Evolutionary conservation across 2,113 vertebrate species (phyloP), one percentile per base, ranked within the genome.

Genomic region (Entelurus aequoreus): DNA sequence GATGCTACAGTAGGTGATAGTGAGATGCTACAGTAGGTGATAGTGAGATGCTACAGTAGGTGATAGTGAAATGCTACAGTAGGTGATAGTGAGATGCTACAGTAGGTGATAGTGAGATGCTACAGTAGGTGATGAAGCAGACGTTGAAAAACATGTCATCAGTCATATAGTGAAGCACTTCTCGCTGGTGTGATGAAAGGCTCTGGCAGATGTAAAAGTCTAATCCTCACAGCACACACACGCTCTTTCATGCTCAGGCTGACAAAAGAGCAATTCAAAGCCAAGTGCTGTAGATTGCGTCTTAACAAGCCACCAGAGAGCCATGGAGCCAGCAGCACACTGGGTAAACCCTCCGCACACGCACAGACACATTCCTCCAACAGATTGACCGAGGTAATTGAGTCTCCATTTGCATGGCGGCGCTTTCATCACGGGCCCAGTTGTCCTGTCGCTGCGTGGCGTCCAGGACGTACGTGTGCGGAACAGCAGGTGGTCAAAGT

Each of bases 221-320:
- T 61, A 54, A 80, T 69, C 65, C 71, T 63, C 74, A 53, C 66
- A 52, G 11, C 61, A 38, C 62, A 38, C 59, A 47, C 71, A 49
- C 64, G 49, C 16, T 40, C 63, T 71, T 55, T 65, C 66, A 68
- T 54, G 51, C 53, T 19, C 58, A 48, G 50, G 67, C 77, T 93
- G 91, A 92, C 92, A 90, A 88, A 92, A 93, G 92, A 92, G 91
- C 93, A 94, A 95, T 94, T 95, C 93, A 94, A 93, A 94, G 92
- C 93, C 92, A 93, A 94, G 93, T 93, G 93, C 92, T 96, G 93
- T 94, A 92, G 86, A 94, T 91, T 91, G 92, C 89, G 88, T 92
- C 92, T 94, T 96, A 97, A 96, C 94, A 96, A 96, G 94, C 93
- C 94, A 92, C 94, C 72, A 71, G 93, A 94, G 94, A 90, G 91